Evolutionary conservation across 2,888 invertebrate genomes (phyloP).

Genomic region (Heteropelma amictum): DNA sequence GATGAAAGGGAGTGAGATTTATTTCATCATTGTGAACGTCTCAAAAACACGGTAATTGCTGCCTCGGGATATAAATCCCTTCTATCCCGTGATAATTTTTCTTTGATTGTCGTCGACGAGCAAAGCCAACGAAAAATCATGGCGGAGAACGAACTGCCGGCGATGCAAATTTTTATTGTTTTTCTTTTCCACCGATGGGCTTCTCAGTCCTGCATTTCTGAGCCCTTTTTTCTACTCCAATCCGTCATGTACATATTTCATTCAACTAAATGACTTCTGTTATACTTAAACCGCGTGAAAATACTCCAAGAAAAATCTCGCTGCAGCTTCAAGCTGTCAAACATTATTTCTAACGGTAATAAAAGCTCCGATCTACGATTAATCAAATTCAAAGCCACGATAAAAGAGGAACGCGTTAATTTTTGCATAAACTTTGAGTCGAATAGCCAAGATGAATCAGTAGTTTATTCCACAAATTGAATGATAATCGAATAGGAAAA

Average conservation of each 20-base stretch:
- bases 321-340: neutral
- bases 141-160: no score
- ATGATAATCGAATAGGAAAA: no score
- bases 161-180: no score
- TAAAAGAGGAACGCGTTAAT: neutral
- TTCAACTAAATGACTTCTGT: no score
- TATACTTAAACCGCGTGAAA: no score
- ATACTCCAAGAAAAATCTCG: neutral
- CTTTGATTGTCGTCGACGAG: neutral
- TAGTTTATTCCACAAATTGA: no score
- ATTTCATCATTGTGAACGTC: conserved; percentile 10
- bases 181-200: no score
- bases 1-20: neutral
- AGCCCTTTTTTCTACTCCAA: no score
- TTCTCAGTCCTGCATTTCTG: no score
- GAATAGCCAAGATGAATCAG: no score
- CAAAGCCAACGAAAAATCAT: neutral
- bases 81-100: conserved; percentile 9
- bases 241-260: no score
- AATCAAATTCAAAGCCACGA: conserved; percentile 10
- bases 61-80: conserved; percentile 46
- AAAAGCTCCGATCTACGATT: neutral
- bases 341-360: conserved; percentile 7
- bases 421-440: no score
- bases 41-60: conserved; percentile 55